A percentile compares a stretch with the other conserved stretches of the same genome.
These are phyloP conservation scores for Porites australiensis DNA, from an alignment of 64 coral and sea anemone genomes.

Conservation along the genomic window DNA sequence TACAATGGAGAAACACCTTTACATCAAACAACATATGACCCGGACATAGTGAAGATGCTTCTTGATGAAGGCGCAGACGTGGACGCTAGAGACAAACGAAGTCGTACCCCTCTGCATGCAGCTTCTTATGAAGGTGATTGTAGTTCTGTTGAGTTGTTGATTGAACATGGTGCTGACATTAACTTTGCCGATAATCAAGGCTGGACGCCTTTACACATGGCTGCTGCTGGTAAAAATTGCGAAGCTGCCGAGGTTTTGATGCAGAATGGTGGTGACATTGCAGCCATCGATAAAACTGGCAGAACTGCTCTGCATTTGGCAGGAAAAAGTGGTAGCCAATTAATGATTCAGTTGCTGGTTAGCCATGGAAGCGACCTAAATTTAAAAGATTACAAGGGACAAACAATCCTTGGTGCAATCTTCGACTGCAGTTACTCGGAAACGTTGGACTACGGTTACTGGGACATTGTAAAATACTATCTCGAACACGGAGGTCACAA, in stretches of 20 bases:
- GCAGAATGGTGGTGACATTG: neutral
- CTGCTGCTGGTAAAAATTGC: neutral
- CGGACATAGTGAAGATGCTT: neutral
- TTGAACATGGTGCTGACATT: constrained; percentile 71
- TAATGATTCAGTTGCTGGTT: neutral
- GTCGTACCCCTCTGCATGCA: constrained; percentile 24
- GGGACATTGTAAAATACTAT: neutral
- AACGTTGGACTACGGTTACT: neutral
- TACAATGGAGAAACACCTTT: constrained; percentile 14
- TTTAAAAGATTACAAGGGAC: neutral
- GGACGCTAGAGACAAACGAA: neutral
- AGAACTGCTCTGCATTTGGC: neutral
- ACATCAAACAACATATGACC: neutral
- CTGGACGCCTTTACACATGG: neutral
- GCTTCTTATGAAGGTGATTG: constrained; percentile 3
- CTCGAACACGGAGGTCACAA: neutral
- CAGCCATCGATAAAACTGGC: neutral
- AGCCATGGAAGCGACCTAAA: neutral
- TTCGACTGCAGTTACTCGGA: neutral
- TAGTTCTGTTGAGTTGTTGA: constrained; percentile 1
- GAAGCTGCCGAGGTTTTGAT: neutral
- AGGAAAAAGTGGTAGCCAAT: neutral
- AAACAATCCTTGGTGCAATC: neutral
- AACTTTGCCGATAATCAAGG: constrained; percentile 25
- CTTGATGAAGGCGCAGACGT: constrained; percentile 17